Percentiles rank a stretch among this genome's conserved stretches.
These are phyloP conservation scores for Callospermophilus lateralis DNA, from an alignment of 2,113 vertebrate species.

Conservation along the genomic window DNA sequence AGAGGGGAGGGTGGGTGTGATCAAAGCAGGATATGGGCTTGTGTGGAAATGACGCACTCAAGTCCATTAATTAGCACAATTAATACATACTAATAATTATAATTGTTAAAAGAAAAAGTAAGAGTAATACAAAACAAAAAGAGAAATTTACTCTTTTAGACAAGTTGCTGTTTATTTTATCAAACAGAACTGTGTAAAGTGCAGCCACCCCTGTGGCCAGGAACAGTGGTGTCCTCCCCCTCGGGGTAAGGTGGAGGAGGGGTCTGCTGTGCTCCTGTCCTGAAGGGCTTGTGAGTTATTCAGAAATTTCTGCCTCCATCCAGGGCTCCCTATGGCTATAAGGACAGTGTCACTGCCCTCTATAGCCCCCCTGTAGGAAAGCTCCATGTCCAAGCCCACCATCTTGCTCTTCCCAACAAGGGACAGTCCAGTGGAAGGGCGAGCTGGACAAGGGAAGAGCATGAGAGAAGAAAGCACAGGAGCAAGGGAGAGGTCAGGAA, in stretches of 20 bases:
- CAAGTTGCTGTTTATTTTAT: not conserved
- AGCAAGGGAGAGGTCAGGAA: not conserved
- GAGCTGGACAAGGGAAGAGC: too few relatives aligned
- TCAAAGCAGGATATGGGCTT: too few relatives aligned
- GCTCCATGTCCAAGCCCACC: not conserved
- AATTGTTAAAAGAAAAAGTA: too few relatives aligned
- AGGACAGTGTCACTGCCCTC: not conserved
- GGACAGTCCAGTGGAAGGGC: not conserved
- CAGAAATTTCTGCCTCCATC: not conserved
- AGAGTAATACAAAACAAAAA: not conserved
- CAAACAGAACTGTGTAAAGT: not conserved
- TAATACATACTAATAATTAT: too few relatives aligned
- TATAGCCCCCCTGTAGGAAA: not conserved
- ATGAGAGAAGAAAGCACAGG: rapidly evolving
- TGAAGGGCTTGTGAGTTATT: too few relatives aligned
- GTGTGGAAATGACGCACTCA: too few relatives aligned
- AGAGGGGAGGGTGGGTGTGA: rapidly evolving
- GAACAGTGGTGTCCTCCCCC: not conserved
- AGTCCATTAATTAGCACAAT: too few relatives aligned
- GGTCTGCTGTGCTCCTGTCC: too few relatives aligned
- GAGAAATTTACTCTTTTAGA: not conserved
- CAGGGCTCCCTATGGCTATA: not conserved
- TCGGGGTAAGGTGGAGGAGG: too few relatives aligned
- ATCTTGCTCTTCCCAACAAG: not conserved
- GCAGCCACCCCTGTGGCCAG: not conserved